A percentile compares a stretch with the other conserved stretches of the same genome.
Conservation (phyloP, 2,113 vertebrate genomes). For the Anolis sagrei region DNA sequence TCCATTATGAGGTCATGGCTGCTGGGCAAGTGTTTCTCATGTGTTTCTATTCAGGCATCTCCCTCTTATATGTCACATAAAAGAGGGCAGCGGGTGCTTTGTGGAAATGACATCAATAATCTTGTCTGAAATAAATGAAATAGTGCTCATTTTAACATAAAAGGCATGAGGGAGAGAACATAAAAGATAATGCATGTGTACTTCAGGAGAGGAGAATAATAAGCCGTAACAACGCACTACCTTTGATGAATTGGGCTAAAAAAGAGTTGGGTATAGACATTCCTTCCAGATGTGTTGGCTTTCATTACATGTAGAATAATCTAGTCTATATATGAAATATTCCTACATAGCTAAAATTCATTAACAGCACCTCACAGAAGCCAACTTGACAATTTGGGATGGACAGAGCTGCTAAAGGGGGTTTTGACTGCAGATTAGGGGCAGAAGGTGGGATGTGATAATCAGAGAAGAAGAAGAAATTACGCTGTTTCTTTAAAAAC, state of each 20-base stretch:
- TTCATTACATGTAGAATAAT: background rate
- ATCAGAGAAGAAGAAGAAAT: background rate
- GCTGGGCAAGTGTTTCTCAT: background rate
- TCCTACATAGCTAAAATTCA: background rate
- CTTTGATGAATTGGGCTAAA: background rate
- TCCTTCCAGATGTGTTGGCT: background rate
- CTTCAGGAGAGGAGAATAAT: background rate
- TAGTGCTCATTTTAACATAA: background rate
- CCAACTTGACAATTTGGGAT: background rate
- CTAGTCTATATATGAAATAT: background rate
- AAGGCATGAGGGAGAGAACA: background rate
- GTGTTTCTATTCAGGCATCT: background rate
- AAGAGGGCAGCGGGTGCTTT: background rate
- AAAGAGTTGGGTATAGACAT: no score
- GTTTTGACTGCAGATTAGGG: background rate
- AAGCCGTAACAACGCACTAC: background rate
- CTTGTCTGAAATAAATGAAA: background rate
- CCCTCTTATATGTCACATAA: background rate
- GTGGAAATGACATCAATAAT: background rate
- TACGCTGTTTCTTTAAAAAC: background rate
- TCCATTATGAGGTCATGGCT: background rate
- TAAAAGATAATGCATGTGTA: background rate
- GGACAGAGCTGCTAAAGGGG: background rate
- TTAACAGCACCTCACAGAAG: background rate
- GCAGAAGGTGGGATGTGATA: background rate